These are phyloP conservation scores for Bryconaethiops microstoma DNA, from an alignment of 2,797 vertebrate genomes.

Conservation along the genomic window DNA sequence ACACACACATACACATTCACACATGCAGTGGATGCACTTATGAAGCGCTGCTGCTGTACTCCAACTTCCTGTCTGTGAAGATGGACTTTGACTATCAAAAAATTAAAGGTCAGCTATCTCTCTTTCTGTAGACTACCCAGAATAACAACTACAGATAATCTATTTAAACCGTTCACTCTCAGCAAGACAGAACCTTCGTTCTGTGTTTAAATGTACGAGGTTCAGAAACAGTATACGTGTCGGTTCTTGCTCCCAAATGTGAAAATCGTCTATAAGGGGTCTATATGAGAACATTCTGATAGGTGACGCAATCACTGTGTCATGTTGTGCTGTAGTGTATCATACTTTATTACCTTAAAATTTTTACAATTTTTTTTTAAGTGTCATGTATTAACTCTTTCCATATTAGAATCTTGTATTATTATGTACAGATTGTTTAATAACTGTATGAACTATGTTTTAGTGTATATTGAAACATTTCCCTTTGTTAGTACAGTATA, in stretches of 20 bases:
- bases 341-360: not conserved
- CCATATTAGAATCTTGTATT: not conserved
- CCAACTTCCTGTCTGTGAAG: conserved; percentile 30
- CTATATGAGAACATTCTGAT: not conserved
- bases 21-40: conserved; percentile 38
- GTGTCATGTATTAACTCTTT: not conserved
- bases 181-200: not conserved
- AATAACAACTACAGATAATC: not conserved
- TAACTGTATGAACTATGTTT: not conserved
- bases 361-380: no score
- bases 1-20: conserved; percentile 2
- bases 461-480: not conserved
- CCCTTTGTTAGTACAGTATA: not conserved
- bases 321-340: not conserved
- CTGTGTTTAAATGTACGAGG: not conserved
- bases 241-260: not conserved
- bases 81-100: conserved; percentile 63
- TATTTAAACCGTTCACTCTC: not conserved
- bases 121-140: not conserved
- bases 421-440: not conserved
- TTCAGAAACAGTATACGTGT: not conserved
- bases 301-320: not conserved
- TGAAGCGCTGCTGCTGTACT: conserved; percentile 22
- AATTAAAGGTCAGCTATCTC: conserved; percentile 57
- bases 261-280: not conserved